These are phyloP conservation scores for Thymelicus lineola DNA, from an alignment of 2,888 invertebrate species.

Conservation along the genomic window DNA sequence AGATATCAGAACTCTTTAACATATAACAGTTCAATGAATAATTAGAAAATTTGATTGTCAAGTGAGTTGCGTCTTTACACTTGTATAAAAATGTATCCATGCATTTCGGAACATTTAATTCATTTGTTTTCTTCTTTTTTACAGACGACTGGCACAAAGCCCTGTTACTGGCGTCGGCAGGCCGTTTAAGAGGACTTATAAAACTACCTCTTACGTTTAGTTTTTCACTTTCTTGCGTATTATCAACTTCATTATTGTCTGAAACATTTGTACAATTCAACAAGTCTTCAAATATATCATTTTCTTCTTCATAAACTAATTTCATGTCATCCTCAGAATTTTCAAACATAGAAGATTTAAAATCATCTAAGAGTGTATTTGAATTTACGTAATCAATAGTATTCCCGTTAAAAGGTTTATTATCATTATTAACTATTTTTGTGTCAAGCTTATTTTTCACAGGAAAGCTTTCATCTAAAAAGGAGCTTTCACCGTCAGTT, in stretches of 20 bases:
- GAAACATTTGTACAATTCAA: conserved; percentile 34
- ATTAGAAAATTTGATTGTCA: conserved; percentile 46
- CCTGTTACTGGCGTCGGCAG: conserved; percentile 42
- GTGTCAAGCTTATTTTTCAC: conserved; percentile 72
- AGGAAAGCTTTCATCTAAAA: conserved; percentile 86
- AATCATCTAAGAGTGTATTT: conserved; percentile 64
- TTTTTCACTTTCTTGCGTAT: conserved; percentile 55
- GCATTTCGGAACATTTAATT: not conserved
- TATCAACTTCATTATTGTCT: conserved; percentile 54
- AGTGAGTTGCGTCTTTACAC: conserved; percentile 29
- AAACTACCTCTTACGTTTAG: conserved; percentile 52
- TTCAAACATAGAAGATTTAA: conserved; percentile 61
- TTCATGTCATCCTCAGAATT: conserved; percentile 67
- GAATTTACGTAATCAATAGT: conserved; percentile 51
- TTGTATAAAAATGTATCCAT: not conserved
- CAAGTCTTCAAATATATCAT: conserved; percentile 28
- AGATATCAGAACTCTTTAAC: conserved; percentile 59
- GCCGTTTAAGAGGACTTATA: conserved; percentile 62
- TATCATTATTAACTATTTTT: conserved; percentile 40
- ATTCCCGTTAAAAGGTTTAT: conserved; percentile 45
- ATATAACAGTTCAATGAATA: conserved; percentile 58
- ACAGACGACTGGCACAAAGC: conserved; percentile 46
- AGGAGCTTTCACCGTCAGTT: conserved; percentile 78
- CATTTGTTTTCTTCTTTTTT: conserved; percentile 55
- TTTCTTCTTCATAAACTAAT: conserved; percentile 68